A percentile compares a stretch with the other conserved stretches of the same genome.
Evolutionary conservation across 2,888 invertebrate species (phyloP).

Genomic region (Venustoraphidia nigricollis): DNA sequence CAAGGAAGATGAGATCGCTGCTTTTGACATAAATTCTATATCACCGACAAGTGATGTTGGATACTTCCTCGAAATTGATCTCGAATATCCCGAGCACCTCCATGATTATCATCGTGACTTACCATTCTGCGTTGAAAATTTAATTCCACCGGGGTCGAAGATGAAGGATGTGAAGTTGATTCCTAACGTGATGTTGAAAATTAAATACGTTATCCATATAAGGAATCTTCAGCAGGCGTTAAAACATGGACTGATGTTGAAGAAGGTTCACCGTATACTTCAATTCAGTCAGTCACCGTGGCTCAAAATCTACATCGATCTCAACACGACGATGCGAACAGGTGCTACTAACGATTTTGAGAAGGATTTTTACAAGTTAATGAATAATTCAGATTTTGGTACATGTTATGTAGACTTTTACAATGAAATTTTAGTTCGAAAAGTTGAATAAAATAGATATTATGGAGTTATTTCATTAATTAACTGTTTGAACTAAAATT

Average conservation of each 20-base stretch:
- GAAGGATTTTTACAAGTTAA: constrained; percentile 17
- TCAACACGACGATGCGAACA: constrained; percentile 21
- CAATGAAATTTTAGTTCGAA: too few species aligned
- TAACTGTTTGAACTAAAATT: too few species aligned
- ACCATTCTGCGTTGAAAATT: too few species aligned
- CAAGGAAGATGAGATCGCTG: not conserved
- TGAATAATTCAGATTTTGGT: constrained; percentile 17
- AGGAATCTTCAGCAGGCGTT: constrained; percentile 16
- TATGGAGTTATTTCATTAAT: too few species aligned
- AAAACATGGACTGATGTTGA: constrained; percentile 14
- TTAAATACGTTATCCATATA: constrained; percentile 17
- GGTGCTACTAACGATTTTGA: constrained; percentile 11
- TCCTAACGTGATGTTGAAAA: constrained; percentile 14
- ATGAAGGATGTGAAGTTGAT: constrained; percentile 14
- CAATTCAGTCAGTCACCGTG: constrained; percentile 22
- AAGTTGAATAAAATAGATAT: too few species aligned
- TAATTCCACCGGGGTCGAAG: constrained; percentile 6
- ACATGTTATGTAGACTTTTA: too few species aligned
- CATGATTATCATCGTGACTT: too few species aligned
- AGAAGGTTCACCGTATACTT: constrained; percentile 19
- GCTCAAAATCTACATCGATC: constrained; percentile 21
- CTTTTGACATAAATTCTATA: constrained; percentile 3
- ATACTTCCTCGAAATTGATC: constrained; percentile 26
- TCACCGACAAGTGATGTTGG: constrained; percentile 14
- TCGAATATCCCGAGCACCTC: constrained; percentile 22